Evolutionary conservation across 1,140 invertebrate genomes (phyloP).

Genomic region (Bombus consobrinus): DNA sequence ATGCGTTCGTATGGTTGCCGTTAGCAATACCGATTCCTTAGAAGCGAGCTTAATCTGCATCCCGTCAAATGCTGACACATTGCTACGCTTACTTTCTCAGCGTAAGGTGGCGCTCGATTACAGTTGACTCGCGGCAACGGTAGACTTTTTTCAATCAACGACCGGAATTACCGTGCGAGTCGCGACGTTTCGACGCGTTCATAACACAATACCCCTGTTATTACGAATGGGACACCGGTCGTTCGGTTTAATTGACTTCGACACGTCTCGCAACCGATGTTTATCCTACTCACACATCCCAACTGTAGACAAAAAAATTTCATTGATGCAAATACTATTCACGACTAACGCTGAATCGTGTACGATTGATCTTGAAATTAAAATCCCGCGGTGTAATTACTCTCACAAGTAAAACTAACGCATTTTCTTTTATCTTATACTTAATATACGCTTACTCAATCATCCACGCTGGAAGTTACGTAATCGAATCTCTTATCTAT

Average conservation of each 20-base stretch:
- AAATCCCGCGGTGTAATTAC: too few relatives aligned
- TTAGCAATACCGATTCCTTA: constrained; percentile 80
- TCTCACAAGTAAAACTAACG: background rate
- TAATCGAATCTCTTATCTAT: background rate
- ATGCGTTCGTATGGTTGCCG: constrained; percentile 74
- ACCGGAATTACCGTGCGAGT: constrained; percentile 11
- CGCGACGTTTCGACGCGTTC: constrained; percentile 3
- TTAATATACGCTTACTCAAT: too few relatives aligned
- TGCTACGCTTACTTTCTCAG: constrained; percentile 52
- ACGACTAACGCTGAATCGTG: background rate
- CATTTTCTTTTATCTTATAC: background rate
- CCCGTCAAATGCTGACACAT: constrained; percentile 65
- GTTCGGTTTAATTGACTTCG: constrained; percentile 24
- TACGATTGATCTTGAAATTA: background rate
- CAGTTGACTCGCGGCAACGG: background rate
- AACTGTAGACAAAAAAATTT: background rate
- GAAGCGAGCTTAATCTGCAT: constrained; percentile 72
- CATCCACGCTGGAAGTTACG: background rate
- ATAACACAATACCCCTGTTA: background rate
- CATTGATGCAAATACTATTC: background rate
- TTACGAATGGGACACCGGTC: background rate
- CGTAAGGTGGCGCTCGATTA: background rate
- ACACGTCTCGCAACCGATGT: constrained; percentile 20
- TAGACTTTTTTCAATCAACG: constrained; percentile 32
- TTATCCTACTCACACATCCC: background rate